Evolutionary conservation across 2,888 invertebrate genomes (phyloP), one percentile per base, ranked within the genome.

Genomic region (Sphaerophoria rueppellii): DNA sequence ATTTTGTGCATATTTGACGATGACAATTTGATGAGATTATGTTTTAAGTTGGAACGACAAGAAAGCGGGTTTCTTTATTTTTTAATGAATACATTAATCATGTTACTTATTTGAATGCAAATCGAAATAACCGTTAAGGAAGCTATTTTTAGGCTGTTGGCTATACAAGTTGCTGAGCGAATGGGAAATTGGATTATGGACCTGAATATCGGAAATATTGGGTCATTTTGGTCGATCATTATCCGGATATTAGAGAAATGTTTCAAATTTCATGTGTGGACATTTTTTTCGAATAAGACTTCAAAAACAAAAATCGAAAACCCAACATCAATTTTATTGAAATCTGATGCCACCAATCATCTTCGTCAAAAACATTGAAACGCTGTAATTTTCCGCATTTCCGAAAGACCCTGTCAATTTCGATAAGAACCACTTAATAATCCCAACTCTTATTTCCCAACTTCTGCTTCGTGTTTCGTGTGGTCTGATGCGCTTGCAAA

Each of bases 341-440:
- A 37, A 58, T 58, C 16, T 37, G 12, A 24, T 32, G n/a, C 55
- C n/a, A 34, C n/a, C 55, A 7, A 7, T 40, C 40, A 9, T 24
- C 24, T 1, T 14, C 50, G 4, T n/a, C 50, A 16, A 34, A 46
- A 34, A 46, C 63, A 4, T 9, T 40, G 9, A 43, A 12, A 43
- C 43, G 9, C 43, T 43, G 11, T 55, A 73, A 82, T 82, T 78
- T 80, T 55, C 37, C 2, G 24, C 24, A 9, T 16, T 32, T 61
- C 40, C 63, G 11, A 14, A 55, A 79, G 52, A 40, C 57, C 57
- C 34, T 73, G 24, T 24, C 43, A 52, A 58, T 82, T 77, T 77
- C 50, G 71, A 67, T 24, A 75, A 83, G 82, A 83, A 83, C 82
- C 65, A 71, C 79, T 83, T 74, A 83, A 70, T 82, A 81, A 40